These are phyloP conservation scores for Bombus superbus DNA, from an alignment of 1,140 invertebrate genomes.

Conservation along the genomic window DNA sequence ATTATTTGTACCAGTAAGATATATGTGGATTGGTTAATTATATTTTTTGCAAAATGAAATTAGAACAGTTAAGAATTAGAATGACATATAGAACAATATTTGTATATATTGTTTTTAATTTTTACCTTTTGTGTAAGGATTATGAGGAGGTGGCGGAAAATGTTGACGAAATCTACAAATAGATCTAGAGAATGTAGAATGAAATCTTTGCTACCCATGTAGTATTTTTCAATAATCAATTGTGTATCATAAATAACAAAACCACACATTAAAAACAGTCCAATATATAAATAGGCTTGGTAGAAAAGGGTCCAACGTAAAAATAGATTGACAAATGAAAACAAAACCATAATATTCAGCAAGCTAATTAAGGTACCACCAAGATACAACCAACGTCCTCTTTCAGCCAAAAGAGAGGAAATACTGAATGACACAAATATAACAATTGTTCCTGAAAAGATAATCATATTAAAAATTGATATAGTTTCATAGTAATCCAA, in stretches of 20 bases:
- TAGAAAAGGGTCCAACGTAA: constrained; percentile 92
- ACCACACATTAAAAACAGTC: constrained; percentile 94
- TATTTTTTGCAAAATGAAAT: too few species aligned
- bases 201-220: constrained; percentile 95
- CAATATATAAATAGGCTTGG: constrained; percentile 93
- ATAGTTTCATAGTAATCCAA: background rate
- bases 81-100: background rate
- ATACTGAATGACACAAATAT: constrained; percentile 96
- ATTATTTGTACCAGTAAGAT: too few species aligned
- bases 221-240: constrained; percentile 95
- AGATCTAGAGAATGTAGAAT: constrained; percentile 94
- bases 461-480: background rate
- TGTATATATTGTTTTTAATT: constrained; percentile 6
- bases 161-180: constrained; percentile 95
- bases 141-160: constrained; percentile 95
- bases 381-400: constrained; percentile 93
- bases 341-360: constrained; percentile 89
- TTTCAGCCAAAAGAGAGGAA: constrained; percentile 91
- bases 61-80: too few species aligned
- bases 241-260: constrained; percentile 98
- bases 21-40: too few species aligned
- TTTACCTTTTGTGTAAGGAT: constrained; percentile 94
- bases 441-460: constrained; percentile 86
- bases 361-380: constrained; percentile 92
- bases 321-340: constrained; percentile 93